Conservation (phyloP, 2,797 vertebrate species). For the Sebastiscus albofasciatus region DNA sequence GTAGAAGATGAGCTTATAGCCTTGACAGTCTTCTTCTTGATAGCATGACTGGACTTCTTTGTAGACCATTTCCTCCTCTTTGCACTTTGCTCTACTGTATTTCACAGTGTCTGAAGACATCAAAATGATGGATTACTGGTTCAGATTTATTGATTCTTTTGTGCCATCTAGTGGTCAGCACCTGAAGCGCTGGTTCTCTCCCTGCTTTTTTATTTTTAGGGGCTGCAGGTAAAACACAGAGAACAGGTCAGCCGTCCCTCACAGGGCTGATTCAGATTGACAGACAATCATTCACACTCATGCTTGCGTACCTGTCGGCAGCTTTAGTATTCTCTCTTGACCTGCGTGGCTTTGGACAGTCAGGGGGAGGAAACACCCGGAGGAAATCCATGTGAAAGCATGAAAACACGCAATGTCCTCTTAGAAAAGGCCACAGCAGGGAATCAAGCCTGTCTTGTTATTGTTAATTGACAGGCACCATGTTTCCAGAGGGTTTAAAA, state of each 20-base stretch:
- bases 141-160: conserved; percentile 33
- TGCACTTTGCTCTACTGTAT: conserved; percentile 15
- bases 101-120: background rate
- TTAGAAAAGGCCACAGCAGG: conserved; percentile 17
- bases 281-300: conserved; percentile 48
- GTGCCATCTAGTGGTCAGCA: conserved; percentile 75
- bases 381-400: conserved; percentile 39
- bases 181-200: background rate
- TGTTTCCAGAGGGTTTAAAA: background rate
- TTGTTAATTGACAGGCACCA: background rate
- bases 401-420: conserved; percentile 6
- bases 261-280: conserved; percentile 51
- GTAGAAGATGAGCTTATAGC: conserved; percentile 25
- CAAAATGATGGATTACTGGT: conserved; percentile 12
- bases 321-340: conserved; percentile 24
- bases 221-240: conserved; percentile 12
- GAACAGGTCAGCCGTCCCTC: conserved; percentile 62
- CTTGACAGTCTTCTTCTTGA: conserved; percentile 49
- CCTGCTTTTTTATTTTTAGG: background rate
- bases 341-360: conserved; percentile 27
- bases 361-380: conserved; percentile 35
- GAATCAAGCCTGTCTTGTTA: background rate
- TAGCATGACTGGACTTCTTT: conserved; percentile 33
- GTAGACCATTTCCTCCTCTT: conserved; percentile 6
- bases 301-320: conserved; percentile 33